Percentiles rank a stretch among this genome's conserved stretches.
phyloP scores from a whole-genome alignment of 2,797 vertebrate species.

The Zonotrichia albicollis region DNA sequence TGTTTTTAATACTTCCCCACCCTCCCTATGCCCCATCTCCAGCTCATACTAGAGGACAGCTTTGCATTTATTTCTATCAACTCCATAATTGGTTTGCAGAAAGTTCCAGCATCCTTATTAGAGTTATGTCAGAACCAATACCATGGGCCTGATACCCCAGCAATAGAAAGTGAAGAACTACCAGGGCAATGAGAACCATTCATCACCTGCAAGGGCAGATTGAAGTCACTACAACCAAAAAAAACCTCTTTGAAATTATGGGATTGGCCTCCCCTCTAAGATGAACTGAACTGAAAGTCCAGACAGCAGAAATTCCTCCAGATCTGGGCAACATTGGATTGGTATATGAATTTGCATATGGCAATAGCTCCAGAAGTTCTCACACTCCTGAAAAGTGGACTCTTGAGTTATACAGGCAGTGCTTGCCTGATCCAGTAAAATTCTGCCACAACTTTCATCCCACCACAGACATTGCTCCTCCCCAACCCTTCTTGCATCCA shows the following conservation, averaged over 20 bases:
- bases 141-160: neutral
- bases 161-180: constrained; percentile 21
- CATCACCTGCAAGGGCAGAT: neutral
- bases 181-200: constrained; percentile 2
- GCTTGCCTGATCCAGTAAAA: neutral
- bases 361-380: neutral
- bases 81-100: constrained; percentile 45
- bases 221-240: neutral
- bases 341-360: neutral
- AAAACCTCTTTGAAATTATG: neutral
- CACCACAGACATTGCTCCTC: neutral
- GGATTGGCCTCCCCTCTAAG: neutral
- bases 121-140: constrained; percentile 32
- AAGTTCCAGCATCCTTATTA: constrained; percentile 58
- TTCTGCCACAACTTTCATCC: neutral
- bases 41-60: constrained; percentile 44
- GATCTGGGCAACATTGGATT: neutral
- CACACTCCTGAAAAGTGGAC: neutral
- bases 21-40: constrained; percentile 40
- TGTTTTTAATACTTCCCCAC: constrained; percentile 64
- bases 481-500: neutral
- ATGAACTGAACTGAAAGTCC: neutral
- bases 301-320: neutral
- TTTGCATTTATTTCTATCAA: constrained; percentile 51
- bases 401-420: neutral